A percentile compares a stretch with the other conserved stretches of the same genome.
Evolutionary conservation across 2,888 invertebrate genomes (phyloP).

Genomic region (Caenorhabditis panamensis): DNA sequence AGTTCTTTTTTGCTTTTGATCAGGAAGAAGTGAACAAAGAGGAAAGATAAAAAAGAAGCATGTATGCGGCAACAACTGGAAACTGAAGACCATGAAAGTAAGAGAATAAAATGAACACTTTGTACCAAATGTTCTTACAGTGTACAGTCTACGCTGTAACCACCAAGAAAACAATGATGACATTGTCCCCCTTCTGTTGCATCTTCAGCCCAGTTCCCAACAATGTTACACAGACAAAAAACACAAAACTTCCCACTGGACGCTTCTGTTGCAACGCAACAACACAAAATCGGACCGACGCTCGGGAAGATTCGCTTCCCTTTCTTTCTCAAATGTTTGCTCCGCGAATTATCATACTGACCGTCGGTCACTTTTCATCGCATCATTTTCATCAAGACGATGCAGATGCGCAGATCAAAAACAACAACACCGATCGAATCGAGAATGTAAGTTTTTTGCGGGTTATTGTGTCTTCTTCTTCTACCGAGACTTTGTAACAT

Average conservation of each 20-base stretch:
- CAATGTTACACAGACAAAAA: too few relatives aligned
- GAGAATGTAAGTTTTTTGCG: conserved; percentile 31
- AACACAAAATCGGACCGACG: not conserved
- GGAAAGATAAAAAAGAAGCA: too few relatives aligned
- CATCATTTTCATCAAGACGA: conserved; percentile 49
- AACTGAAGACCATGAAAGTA: too few relatives aligned
- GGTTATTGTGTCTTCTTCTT: conserved; percentile 1
- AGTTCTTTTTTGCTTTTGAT: conserved; percentile 30
- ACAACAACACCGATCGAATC: conserved; percentile 48
- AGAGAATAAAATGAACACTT: too few relatives aligned
- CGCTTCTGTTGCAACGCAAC: conserved; percentile 3
- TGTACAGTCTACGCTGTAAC: too few relatives aligned
- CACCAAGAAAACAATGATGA: too few relatives aligned
- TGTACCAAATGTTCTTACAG: too few relatives aligned
- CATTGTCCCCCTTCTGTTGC: too few relatives aligned
- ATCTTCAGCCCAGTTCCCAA: not conserved
- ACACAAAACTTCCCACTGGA: not conserved
- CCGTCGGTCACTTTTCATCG: conserved; percentile 52
- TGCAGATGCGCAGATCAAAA: conserved; percentile 38
- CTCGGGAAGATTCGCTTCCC: not conserved
- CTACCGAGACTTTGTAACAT: not conserved
- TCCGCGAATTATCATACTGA: conserved; percentile 49
- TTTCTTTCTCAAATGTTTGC: conserved; percentile 38
- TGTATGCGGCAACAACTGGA: too few relatives aligned
- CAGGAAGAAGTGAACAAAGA: too few relatives aligned